Evolutionary conservation across 2,888 invertebrate genomes (phyloP).

Genomic region (Mimachlamys varia): DNA sequence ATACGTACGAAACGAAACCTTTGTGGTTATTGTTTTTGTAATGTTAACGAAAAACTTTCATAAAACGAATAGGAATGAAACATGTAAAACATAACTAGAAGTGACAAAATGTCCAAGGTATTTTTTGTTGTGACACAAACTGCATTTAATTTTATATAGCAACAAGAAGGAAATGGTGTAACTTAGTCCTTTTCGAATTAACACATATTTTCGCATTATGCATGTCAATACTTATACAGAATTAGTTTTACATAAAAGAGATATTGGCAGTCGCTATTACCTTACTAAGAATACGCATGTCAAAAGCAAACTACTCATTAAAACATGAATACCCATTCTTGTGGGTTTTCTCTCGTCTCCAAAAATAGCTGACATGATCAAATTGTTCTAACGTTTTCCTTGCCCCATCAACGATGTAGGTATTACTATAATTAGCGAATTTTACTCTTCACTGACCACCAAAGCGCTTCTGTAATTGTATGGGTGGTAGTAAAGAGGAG

Average conservation of each 20-base stretch:
- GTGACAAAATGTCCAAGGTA: too few relatives aligned
- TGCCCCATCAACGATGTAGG: conserved; percentile 8
- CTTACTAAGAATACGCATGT: neutral
- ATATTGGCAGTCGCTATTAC: neutral
- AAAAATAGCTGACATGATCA: neutral
- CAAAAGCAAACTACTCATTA: neutral
- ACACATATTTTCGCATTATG: too few relatives aligned
- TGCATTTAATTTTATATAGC: too few relatives aligned
- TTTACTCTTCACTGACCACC: neutral
- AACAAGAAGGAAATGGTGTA: too few relatives aligned
- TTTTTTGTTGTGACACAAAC: too few relatives aligned
- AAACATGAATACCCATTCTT: conserved; percentile 17
- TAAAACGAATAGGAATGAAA: too few relatives aligned
- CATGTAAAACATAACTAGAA: too few relatives aligned
- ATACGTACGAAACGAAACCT: too few relatives aligned
- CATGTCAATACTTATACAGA: too few relatives aligned
- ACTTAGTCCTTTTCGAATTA: too few relatives aligned
- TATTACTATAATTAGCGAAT: conserved; percentile 29
- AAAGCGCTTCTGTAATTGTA: conserved; percentile 7
- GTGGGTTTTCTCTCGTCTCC: neutral
- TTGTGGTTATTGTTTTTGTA: too few relatives aligned
- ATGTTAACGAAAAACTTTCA: too few relatives aligned
- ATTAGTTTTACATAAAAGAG: neutral
- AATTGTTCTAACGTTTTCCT: neutral
- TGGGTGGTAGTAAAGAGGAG: neutral